Conservation (phyloP, 1,140 invertebrate genomes). For the Apolygus lucorum region DNA sequence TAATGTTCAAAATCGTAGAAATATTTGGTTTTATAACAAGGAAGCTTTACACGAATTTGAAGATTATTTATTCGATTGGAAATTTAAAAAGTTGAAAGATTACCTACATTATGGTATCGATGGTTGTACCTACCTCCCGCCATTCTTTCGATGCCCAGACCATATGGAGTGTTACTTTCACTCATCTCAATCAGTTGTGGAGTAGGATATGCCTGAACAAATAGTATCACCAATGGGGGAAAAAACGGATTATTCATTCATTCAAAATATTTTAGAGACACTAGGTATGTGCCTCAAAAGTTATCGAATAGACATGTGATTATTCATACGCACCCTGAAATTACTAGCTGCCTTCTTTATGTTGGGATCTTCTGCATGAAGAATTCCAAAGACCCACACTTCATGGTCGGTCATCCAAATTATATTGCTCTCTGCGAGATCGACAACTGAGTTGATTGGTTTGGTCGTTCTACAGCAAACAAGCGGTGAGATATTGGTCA, state of each 20-base stretch:
- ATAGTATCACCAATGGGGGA: not conserved
- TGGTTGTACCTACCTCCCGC: constrained; percentile 1
- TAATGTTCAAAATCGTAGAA: too few relatives aligned
- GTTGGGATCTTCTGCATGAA: constrained; percentile 5
- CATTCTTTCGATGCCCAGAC: not conserved
- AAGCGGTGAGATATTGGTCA: too few relatives aligned
- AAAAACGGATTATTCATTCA: too few relatives aligned
- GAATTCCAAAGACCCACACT: not conserved
- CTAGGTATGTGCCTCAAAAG: not conserved
- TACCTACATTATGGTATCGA: too few relatives aligned
- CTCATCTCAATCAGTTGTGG: not conserved
- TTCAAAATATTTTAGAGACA: not conserved
- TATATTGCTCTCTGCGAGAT: not conserved
- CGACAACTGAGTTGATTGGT: not conserved
- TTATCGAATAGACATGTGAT: not conserved
- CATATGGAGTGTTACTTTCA: not conserved
- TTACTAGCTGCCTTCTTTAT: not conserved
- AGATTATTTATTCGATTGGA: too few relatives aligned
- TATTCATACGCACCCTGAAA: constrained; percentile 2
- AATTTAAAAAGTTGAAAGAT: too few relatives aligned
- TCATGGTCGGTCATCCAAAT: constrained; percentile 9
- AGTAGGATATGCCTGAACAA: not conserved
- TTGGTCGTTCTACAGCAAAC: not conserved
- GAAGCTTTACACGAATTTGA: too few relatives aligned
- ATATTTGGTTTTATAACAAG: too few relatives aligned